Base-by-base conservation (phyloP, 2,113 vertebrate species). In the Globicephala melas region DNA sequence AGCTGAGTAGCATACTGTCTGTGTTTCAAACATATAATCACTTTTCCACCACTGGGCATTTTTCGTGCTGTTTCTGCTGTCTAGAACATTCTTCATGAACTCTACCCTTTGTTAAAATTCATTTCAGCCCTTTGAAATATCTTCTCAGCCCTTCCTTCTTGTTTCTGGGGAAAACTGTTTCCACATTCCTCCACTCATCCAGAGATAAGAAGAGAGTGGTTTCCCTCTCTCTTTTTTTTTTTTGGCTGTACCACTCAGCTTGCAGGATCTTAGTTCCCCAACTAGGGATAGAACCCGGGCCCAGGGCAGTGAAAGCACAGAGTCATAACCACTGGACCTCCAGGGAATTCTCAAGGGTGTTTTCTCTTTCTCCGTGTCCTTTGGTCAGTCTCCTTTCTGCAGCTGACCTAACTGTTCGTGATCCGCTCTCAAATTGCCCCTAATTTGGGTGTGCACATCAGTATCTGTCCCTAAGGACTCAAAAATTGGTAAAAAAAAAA, bases 21-120 rank as follows among this genome's bases (percentile, higher is more conserved):
- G 14, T 65, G 58, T 15, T 65, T n/a, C 2, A 38, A 71, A 86
- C 47, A 58, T n/a, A n/a, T 28, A 8, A 58, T 36, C 31, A 6
- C 26, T 79, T 85, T 74, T 31, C 55, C 11, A 85, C 53, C 36
- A 58, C 44, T 80, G 80, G 71, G 10, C 41, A 55, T 63, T 79
- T 20, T 38, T 33, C 76, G 28, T 23, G 12, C 18, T 38, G 17
- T 41, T 83, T 6, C 28, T 84, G 62, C n/a, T 55, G 26, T 68
- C 12, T 55, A 58, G 79, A 80, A 74, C 17, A 0, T 67, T 74
- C 15, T 71, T 8, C 13, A 44, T 28, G 74, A 38, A 71, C 15
- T 44, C 71, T 67, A 21, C 36, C 5, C 68, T 85, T 86, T 67
- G 31, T 80, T 85, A 71, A 55, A 77, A 89, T 44, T 90, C 21